Evolutionary conservation across 2,888 invertebrate species (phyloP).

Genomic region (Tetropium fuscum): DNA sequence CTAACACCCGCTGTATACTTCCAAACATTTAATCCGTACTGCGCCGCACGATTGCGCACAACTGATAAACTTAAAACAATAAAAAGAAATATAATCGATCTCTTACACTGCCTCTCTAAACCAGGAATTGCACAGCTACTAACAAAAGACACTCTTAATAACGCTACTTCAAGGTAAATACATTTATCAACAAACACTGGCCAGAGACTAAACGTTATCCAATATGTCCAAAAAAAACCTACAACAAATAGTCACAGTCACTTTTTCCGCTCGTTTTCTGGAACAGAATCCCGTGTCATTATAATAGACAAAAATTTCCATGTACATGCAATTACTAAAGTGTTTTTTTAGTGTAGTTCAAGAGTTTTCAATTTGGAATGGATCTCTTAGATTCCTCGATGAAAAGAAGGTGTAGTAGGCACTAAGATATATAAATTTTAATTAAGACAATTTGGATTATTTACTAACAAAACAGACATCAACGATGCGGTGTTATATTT

Average conservation of each 20-base stretch:
- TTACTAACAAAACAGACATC: slow-evolving; percentile 45
- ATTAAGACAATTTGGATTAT: slow-evolving; percentile 39
- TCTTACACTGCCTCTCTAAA: slow-evolving; percentile 11
- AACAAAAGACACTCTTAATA: slow-evolving; percentile 17
- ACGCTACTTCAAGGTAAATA: slow-evolving; percentile 1
- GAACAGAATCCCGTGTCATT: slow-evolving; percentile 31
- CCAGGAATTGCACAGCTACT: slow-evolving; percentile 31
- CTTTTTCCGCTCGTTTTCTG: slow-evolving; percentile 29
- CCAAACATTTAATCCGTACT: slow-evolving; percentile 4
- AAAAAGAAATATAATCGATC: neutral
- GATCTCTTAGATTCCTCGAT: slow-evolving; percentile 1
- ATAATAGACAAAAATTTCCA: slow-evolving; percentile 6
- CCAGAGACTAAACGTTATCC: slow-evolving; percentile 28
- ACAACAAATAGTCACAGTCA: slow-evolving; percentile 35
- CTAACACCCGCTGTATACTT: slow-evolving; percentile 5
- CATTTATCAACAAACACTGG: slow-evolving; percentile 29
- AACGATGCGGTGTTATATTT: slow-evolving; percentile 47
- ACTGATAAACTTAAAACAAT: slow-evolving; percentile 12
- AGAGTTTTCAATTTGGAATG: slow-evolving; percentile 16
- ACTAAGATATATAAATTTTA: slow-evolving; percentile 53
- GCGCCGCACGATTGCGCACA: neutral
- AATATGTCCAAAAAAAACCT: slow-evolving; percentile 22
- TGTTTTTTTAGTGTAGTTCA: neutral
- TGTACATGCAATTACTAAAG: neutral
- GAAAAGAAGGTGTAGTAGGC: slow-evolving; percentile 49